A percentile compares a stretch with the other conserved stretches of the same genome.
These are phyloP conservation scores for Campoplex nolae DNA, from an alignment of 2,888 invertebrate genomes.

Conservation along the genomic window DNA sequence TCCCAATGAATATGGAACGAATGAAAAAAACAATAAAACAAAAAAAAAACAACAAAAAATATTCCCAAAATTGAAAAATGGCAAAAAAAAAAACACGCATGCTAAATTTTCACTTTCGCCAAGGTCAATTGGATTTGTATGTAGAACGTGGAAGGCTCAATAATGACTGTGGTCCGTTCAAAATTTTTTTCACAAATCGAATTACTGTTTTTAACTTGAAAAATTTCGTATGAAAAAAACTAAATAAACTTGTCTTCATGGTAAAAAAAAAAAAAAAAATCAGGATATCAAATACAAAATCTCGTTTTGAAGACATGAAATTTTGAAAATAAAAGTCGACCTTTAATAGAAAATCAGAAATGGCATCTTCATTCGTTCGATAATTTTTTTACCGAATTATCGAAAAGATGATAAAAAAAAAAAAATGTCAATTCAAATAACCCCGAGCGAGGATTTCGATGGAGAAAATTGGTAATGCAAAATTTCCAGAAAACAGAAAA, in stretches of 20 bases:
- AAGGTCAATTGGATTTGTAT: not conserved
- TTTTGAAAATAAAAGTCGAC: no score
- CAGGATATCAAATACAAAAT: no score
- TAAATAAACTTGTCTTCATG: not conserved
- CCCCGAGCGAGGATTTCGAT: slow-evolving; percentile 1
- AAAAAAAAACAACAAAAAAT: not conserved
- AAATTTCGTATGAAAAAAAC: not conserved
- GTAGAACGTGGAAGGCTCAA: not conserved
- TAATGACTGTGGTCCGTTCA: not conserved
- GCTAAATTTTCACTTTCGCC: not conserved
- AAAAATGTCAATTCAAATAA: not conserved
- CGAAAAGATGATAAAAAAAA: not conserved
- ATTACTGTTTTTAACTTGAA: not conserved
- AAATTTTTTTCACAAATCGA: not conserved
- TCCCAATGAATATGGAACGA: not conserved
- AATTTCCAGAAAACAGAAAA: not conserved
- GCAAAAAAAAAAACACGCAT: not conserved
- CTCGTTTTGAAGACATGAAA: no score
- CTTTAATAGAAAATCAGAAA: no score
- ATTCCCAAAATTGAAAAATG: not conserved
- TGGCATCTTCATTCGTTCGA: no score
- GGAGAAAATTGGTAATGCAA: not conserved
- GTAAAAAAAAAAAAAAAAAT: no score
- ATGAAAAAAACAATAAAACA: not conserved
- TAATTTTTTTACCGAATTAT: no score